These are phyloP conservation scores for Bubo blakistoni DNA, from an alignment of 2,113 vertebrate species.

Conservation along the genomic window DNA sequence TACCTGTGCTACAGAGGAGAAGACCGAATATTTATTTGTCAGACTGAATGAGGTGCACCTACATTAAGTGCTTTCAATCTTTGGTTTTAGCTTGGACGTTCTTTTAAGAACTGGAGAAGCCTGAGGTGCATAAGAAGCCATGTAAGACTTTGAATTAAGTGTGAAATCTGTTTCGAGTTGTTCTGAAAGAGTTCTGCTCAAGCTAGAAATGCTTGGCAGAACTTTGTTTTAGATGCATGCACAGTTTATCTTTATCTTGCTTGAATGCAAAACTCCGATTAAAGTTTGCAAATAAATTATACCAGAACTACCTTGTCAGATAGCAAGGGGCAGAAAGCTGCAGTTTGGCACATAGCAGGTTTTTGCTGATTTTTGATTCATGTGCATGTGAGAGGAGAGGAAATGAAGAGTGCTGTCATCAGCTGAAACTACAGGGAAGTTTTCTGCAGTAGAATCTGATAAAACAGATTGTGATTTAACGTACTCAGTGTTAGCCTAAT, in stretches of 20 bases:
- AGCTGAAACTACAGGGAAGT: slow-evolving; percentile 21
- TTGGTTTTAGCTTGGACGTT: background rate
- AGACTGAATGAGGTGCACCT: background rate
- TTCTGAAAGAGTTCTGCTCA: background rate
- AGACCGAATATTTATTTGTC: background rate
- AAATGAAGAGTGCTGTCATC: slow-evolving; percentile 12
- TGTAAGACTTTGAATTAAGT: background rate
- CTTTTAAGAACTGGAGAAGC: background rate
- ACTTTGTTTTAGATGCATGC: background rate
- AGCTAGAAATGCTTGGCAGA: background rate
- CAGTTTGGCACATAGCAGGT: background rate
- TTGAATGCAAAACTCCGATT: background rate
- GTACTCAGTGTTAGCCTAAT: background rate
- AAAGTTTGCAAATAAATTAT: background rate
- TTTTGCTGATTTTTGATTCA: background rate
- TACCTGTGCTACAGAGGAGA: background rate
- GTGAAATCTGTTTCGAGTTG: background rate
- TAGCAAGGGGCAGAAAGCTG: background rate
- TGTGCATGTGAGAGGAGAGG: background rate
- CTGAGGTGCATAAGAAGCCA: background rate
- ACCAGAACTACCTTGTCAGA: background rate
- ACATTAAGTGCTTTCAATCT: background rate
- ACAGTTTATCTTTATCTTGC: background rate
- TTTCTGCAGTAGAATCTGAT: background rate
- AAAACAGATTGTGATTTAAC: background rate